Conservation (phyloP, 2,797 vertebrate species). For the Anguilla pacifica region DNA sequence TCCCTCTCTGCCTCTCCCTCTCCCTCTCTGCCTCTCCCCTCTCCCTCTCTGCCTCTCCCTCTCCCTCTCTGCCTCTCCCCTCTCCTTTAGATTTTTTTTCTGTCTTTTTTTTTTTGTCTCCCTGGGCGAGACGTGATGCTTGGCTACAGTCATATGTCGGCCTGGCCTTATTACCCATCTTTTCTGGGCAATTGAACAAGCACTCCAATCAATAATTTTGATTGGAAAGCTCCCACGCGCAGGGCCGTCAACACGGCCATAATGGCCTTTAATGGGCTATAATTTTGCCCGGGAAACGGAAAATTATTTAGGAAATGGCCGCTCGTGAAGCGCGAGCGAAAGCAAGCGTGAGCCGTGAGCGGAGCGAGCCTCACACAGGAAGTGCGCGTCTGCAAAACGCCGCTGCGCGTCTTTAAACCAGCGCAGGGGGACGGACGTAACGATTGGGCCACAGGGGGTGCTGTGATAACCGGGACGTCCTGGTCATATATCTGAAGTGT, state of each 20-base stretch:
- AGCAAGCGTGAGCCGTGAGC: not conserved
- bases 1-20: not conserved
- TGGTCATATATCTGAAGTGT: not conserved
- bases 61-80: not conserved
- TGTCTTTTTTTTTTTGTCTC: not conserved
- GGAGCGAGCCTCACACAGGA: not conserved
- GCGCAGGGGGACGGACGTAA: not conserved
- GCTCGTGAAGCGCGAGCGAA: not conserved
- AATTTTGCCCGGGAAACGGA: not conserved
- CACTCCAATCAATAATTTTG: slow-evolving; percentile 34
- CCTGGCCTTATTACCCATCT: slow-evolving; percentile 20
- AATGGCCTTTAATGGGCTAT: not conserved
- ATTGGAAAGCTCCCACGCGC: slow-evolving; percentile 1
- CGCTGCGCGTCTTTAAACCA: not conserved
- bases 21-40: not conserved
- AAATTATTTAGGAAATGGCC: not conserved
- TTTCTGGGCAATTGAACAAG: slow-evolving; percentile 36
- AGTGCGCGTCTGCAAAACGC: not conserved
- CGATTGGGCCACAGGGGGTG: not conserved
- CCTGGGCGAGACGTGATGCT: slow-evolving; percentile 26
- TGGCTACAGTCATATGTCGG: slow-evolving; percentile 27
- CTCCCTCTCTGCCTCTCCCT: not conserved
- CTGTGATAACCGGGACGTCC: not conserved
- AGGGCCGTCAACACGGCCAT: not conserved
- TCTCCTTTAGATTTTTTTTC: not conserved